Percentiles rank a stretch among this genome's conserved stretches.
Conservation (phyloP, 1,140 invertebrate species). For the Conus ventricosus region DNA sequence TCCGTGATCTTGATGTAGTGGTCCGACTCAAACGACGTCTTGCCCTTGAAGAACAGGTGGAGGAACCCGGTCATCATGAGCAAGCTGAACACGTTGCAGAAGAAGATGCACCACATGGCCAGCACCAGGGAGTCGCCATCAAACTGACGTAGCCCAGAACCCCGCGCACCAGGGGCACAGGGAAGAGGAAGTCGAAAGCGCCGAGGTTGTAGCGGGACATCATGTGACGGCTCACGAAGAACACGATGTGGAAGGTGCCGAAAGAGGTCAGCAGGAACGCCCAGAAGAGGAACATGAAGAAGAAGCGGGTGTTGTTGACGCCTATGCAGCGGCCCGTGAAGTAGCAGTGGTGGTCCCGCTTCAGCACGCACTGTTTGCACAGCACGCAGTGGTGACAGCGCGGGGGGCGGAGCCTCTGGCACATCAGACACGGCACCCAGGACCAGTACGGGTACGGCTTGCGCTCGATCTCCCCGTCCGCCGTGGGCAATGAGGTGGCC, state of each 20-base stretch:
- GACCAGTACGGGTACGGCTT: constrained; percentile 50
- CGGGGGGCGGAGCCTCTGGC: constrained; percentile 50
- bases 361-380: constrained; percentile 59
- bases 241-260: constrained; percentile 32
- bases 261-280: constrained; percentile 34
- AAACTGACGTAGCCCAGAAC: constrained; percentile 41
- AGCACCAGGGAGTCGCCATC: constrained; percentile 26
- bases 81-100: constrained; percentile 34
- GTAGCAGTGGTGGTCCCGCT: constrained; percentile 93
- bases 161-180: constrained; percentile 35
- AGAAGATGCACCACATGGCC: constrained; percentile 31
- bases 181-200: constrained; percentile 44
- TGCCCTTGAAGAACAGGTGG: constrained; percentile 33
- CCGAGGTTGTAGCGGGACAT: constrained; percentile 16
- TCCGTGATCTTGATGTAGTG: constrained; percentile 43
- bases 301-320: constrained; percentile 91
- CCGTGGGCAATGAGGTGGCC: constrained; percentile 37
- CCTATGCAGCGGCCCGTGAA: constrained; percentile 93
- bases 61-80: constrained; percentile 12
- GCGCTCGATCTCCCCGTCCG: constrained; percentile 25
- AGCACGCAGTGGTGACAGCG: constrained; percentile 60
- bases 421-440: constrained; percentile 51
- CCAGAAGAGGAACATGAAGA: constrained; percentile 86
- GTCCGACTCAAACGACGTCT: constrained; percentile 46
- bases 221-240: constrained; percentile 37